Percentiles rank a stretch among this genome's conserved stretches.
These are phyloP conservation scores for Cactoblastis cactorum DNA, from an alignment of 2,888 invertebrate species.

Conservation along the genomic window DNA sequence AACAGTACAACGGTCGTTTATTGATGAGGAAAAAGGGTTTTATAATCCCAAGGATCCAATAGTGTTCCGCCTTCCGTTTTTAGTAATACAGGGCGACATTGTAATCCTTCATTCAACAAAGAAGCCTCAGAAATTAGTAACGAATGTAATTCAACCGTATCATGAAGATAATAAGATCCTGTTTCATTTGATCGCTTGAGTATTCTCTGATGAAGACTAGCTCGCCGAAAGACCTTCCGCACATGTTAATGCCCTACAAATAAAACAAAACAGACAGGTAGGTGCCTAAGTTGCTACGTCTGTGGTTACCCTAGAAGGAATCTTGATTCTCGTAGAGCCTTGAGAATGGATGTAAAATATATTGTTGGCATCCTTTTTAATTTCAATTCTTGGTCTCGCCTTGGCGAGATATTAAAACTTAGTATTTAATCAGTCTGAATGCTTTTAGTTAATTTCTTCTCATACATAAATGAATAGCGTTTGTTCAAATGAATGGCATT, in stretches of 20 bases:
- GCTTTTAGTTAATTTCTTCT: too few relatives aligned
- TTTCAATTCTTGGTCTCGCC: not conserved
- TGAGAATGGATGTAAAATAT: slow-evolving; percentile 45
- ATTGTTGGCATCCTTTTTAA: slow-evolving; percentile 20
- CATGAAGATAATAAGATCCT: slow-evolving; percentile 20
- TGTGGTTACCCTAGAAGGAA: slow-evolving; percentile 46
- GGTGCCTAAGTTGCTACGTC: slow-evolving; percentile 23
- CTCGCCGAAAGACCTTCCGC: slow-evolving; percentile 21
- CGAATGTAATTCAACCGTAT: slow-evolving; percentile 25
- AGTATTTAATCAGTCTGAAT: too few relatives aligned
- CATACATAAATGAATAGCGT: too few relatives aligned
- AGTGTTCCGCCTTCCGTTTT: slow-evolving; percentile 56
- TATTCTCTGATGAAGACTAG: not conserved
- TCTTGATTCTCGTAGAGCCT: slow-evolving; percentile 47
- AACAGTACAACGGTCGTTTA: not conserved
- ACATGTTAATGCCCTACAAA: slow-evolving; percentile 13
- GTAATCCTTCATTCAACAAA: slow-evolving; percentile 27
- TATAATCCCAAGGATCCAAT: not conserved
- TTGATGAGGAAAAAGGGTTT: not conserved
- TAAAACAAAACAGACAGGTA: slow-evolving; percentile 6
- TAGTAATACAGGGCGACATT: slow-evolving; percentile 45
- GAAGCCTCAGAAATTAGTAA: slow-evolving; percentile 18
- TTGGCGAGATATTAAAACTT: too few relatives aligned
- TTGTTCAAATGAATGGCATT: too few relatives aligned
- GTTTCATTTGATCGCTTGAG: not conserved